A percentile compares a stretch with the other conserved stretches of the same genome.
These are phyloP conservation scores for Oegoconia quadripuncta DNA, from an alignment of 2,888 invertebrate genomes.

Conservation along the genomic window DNA sequence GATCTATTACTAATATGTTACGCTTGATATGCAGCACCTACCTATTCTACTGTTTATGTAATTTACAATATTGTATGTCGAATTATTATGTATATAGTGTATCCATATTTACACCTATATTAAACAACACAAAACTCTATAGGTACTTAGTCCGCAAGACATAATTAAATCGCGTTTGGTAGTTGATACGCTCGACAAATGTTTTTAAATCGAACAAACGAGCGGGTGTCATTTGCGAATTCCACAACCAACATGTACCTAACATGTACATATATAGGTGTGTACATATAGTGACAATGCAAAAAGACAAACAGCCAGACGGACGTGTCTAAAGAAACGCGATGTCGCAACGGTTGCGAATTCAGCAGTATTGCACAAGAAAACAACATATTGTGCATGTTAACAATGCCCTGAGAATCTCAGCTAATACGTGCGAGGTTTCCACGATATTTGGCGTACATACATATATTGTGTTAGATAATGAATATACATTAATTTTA, in stretches of 20 bases:
- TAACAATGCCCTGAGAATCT: conserved; percentile 65
- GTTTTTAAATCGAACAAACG: conserved; percentile 19
- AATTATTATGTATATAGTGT: too few species aligned
- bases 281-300: conserved; percentile 52
- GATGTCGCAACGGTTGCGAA: conserved; percentile 58
- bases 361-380: conserved; percentile 70
- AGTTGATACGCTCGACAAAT: conserved; percentile 2
- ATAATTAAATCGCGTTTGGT: too few species aligned
- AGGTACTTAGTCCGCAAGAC: too few species aligned
- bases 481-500: too few species aligned
- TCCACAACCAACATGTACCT: too few species aligned
- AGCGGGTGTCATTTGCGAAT: conserved; percentile 34
- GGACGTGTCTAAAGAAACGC: conserved; percentile 53
- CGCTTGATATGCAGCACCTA: too few species aligned
- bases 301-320: conserved; percentile 50
- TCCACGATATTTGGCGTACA: conserved; percentile 20
- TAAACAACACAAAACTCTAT: too few species aligned
- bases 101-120: too few species aligned
- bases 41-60: too few species aligned
- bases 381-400: conserved; percentile 64
- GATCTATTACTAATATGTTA: too few species aligned
- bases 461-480: conserved; percentile 4
- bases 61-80: too few species aligned
- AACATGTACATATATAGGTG: too few species aligned
- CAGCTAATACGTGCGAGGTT: conserved; percentile 41